Evolutionary conservation across 92 coral and sea anemone genomes (phyloP).

Genomic region (Plumapathes pennacea): DNA sequence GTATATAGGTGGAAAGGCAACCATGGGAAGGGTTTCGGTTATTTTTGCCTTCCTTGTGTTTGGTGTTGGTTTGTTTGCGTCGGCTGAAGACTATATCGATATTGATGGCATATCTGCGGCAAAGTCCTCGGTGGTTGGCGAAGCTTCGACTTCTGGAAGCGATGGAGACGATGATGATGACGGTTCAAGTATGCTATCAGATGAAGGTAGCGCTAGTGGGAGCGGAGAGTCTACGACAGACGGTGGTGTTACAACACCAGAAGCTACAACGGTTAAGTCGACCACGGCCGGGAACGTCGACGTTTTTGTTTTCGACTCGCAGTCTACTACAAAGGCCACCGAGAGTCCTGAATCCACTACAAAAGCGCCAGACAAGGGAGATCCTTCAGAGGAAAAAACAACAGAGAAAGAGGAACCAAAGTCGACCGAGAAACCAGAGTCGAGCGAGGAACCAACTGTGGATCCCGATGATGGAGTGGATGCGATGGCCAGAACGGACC

Average conservation of each 20-base stretch:
- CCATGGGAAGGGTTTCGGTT: conserved; percentile 43
- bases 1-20: too few species aligned
- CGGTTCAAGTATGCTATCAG: conserved; percentile 45
- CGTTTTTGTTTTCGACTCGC: not conserved
- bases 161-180: conserved; percentile 62
- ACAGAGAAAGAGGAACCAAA: not conserved
- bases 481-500: not conserved
- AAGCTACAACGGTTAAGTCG: too few species aligned
- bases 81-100: conserved; percentile 34
- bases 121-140: conserved; percentile 7
- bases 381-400: not conserved
- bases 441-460: too few species aligned
- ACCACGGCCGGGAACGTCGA: too few species aligned
- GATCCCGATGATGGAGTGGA: not conserved
- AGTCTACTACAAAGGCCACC: not conserved
- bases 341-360: conserved; percentile 7
- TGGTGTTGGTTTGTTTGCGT: conserved; percentile 40
- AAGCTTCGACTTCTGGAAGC: conserved; percentile 5
- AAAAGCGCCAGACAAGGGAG: not conserved
- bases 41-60: conserved; percentile 39
- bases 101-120: conserved; percentile 44
- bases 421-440: not conserved
- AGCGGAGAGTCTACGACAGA: conserved; percentile 21
- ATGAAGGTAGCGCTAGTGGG: conserved; percentile 54
- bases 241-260: not conserved